phyloP scores from a whole-genome alignment of 2,113 vertebrate genomes.

The Nyctibius bracteatus region DNA sequence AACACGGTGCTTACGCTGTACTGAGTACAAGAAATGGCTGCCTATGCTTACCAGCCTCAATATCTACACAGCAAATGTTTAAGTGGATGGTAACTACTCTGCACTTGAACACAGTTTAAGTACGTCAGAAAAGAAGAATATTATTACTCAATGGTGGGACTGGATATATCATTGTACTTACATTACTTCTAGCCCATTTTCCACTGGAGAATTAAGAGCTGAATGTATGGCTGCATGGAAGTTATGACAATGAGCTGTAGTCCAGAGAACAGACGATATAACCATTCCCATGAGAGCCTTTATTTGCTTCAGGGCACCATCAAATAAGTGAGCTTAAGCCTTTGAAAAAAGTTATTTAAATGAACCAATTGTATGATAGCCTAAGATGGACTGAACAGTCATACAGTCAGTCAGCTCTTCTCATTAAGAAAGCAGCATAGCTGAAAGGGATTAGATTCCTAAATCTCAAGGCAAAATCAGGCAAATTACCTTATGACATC shows the following conservation, averaged over 20 bases:
- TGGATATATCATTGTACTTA: not conserved
- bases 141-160: not conserved
- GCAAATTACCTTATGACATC: conserved; percentile 2
- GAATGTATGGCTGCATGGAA: not conserved
- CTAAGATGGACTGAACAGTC: not conserved
- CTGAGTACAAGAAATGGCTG: not conserved
- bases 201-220: not conserved
- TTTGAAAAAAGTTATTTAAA: conserved; percentile 21
- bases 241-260: not conserved
- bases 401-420: not conserved
- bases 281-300: not conserved
- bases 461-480: conserved; percentile 37
- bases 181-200: not conserved
- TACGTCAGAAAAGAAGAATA: not conserved
- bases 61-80: not conserved
- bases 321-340: not conserved
- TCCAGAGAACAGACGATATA: not conserved
- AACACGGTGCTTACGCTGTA: not conserved
- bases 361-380: not conserved
- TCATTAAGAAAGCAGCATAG: not conserved
- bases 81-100: not conserved
- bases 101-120: not conserved
- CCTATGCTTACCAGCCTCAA: not conserved
- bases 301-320: conserved; percentile 1
- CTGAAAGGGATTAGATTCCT: conserved; percentile 7